Evolutionary conservation across 2,888 invertebrate genomes (phyloP), one percentile per base, ranked within the genome.

Genomic region (Eurytoma adleriae): DNA sequence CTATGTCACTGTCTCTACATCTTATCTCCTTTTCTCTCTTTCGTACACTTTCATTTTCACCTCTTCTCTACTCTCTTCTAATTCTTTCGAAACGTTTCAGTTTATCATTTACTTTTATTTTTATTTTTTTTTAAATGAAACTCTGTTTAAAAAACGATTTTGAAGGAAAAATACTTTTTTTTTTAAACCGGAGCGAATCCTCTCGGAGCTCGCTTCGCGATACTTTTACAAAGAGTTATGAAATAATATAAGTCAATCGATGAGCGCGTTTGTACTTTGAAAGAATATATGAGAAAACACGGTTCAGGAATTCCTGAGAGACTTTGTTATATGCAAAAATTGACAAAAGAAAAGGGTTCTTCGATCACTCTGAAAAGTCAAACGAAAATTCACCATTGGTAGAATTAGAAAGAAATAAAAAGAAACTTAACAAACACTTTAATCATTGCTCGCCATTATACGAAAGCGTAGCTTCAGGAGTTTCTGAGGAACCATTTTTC

Each of bases 31-130:
- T 27, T 16, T 61, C 24, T 71, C 70, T 59, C 62, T 78, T n/a
- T 64, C 50, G 30, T 78, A 78, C 85, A 86, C 84, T 84, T 83
- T 85, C 86, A 86, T 85, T 84, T 64, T 86, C 75, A 79, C 54
- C 67, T 80, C 48, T 78, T 82, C 54, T 76, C 56, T 83, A 24
- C 0, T 40, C 40, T 72, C 14, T 72, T 57, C 13, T 72, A 40
- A 40, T 76, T 82, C 57, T 80, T 68, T 69, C 27, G 20, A 68
- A 79, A 64, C 50, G 54, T 62, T 57, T 74, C 76, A 40, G 40
- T 40, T 40, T 40, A 40, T 40, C 40, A 40, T 40, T 40, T 78
- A 72, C 57, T 69, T 18, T 76, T 59, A 52, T 69, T 62, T 18
- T 76, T 71, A 18, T 72, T 30, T 61, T 70, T 75, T 75, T 62